These are phyloP conservation scores for Andricus curvator DNA, from an alignment of 2,888 invertebrate genomes.

Conservation along the genomic window DNA sequence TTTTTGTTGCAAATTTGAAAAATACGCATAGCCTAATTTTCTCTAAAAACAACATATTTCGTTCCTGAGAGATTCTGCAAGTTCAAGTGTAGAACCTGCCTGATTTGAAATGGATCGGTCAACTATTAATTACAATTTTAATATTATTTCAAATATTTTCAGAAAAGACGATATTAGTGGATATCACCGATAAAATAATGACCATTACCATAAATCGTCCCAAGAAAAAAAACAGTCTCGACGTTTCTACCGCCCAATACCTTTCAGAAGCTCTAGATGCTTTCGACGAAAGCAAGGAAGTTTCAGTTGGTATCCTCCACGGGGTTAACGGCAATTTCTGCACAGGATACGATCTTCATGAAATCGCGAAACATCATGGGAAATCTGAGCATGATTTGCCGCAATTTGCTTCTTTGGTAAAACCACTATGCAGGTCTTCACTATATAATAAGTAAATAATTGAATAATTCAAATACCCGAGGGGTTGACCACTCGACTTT, in stretches of 20 bases:
- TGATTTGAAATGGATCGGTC: no score
- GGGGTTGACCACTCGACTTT: no score
- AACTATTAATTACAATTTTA: not conserved
- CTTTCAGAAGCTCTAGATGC: slow-evolving; percentile 86
- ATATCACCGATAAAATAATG: slow-evolving; percentile 82
- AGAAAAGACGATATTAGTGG: slow-evolving; percentile 13
- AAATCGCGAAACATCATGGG: slow-evolving; percentile 80
- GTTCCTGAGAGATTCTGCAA: no score
- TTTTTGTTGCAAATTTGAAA: no score
- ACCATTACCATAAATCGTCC: slow-evolving; percentile 94
- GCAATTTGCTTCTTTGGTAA: slow-evolving; percentile 71
- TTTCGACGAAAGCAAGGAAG: slow-evolving; percentile 88
- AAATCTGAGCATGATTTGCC: slow-evolving; percentile 65
- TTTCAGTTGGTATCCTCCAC: slow-evolving; percentile 88
- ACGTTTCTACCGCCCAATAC: slow-evolving; percentile 84
- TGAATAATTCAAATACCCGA: not conserved
- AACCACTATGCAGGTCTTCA: not conserved
- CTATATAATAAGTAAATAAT: slow-evolving; percentile 10
- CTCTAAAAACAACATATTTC: no score
- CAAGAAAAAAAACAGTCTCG: slow-evolving; percentile 89
- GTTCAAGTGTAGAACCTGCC: no score
- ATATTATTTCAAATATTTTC: not conserved
- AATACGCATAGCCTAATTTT: no score
- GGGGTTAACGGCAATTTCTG: slow-evolving; percentile 97
- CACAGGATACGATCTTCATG: slow-evolving; percentile 93